phyloP scores from a whole-genome alignment of 1,140 invertebrate genomes.

The Zaprionus africanus region DNA sequence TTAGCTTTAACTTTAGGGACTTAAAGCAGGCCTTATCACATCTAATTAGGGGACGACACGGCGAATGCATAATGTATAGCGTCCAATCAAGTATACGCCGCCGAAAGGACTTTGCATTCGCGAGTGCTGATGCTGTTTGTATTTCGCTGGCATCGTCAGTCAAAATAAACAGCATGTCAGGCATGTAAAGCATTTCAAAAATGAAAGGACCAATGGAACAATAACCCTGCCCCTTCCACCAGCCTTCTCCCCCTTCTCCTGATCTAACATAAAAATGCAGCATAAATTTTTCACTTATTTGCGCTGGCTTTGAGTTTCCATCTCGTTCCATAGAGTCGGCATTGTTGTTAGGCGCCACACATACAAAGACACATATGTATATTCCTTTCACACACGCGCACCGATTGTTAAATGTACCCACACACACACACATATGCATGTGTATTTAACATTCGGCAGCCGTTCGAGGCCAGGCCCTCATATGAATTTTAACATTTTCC shows the following conservation, averaged over 20 bases:
- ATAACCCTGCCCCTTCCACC: not conserved
- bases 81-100: conserved; percentile 79
- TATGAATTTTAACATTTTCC: conserved; percentile 71
- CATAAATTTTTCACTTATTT: conserved; percentile 78
- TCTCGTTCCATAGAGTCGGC: conserved; percentile 51
- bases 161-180: conserved; percentile 41
- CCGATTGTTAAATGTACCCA: not conserved
- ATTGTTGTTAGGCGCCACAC: conserved; percentile 38
- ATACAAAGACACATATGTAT: not conserved
- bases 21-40: conserved; percentile 27
- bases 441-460: conserved; percentile 53
- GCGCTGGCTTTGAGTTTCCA: conserved; percentile 72
- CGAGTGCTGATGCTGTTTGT: conserved; percentile 47
- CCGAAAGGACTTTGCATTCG: conserved; percentile 53
- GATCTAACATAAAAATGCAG: conserved; percentile 46
- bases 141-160: conserved; percentile 42
- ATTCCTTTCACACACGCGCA: conserved; percentile 3
- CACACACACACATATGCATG: conserved; percentile 22
- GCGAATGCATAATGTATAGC: conserved; percentile 74
- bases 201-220: conserved; percentile 35
- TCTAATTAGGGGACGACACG: conserved; percentile 66
- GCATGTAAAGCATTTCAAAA: conserved; percentile 48
- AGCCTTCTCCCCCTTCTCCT: not conserved
- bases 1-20: conserved; percentile 55
- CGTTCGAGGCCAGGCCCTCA: conserved; percentile 46